Percentiles rank a stretch among this genome's conserved stretches.
Conservation (phyloP, 1,140 invertebrate species). For the Drosophila athabasca region DNA sequence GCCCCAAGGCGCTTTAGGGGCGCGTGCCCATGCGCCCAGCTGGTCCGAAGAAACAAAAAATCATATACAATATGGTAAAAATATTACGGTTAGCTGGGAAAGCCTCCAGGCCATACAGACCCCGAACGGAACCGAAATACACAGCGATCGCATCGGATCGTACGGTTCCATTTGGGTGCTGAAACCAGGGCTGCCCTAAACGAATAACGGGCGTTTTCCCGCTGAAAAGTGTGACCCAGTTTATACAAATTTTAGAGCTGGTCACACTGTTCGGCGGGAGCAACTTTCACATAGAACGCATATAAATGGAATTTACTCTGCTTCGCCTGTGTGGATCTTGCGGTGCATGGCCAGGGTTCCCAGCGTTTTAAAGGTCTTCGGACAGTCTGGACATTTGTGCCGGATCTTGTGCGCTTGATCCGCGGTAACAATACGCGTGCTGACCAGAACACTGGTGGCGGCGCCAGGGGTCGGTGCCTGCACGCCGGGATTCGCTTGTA, state of each 20-base stretch:
- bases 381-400: conserved; percentile 81
- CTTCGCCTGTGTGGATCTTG: conserved; percentile 83
- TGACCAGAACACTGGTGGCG: conserved; percentile 71
- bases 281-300: conserved; percentile 26
- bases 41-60: conserved; percentile 75
- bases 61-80: conserved; percentile 54
- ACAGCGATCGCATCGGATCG: background rate
- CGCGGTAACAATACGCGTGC: conserved; percentile 66
- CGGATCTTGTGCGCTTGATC: conserved; percentile 77
- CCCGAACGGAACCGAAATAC: conserved; percentile 5
- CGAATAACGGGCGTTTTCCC: conserved; percentile 17
- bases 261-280: conserved; percentile 1
- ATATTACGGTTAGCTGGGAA: conserved; percentile 50
- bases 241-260: too few species aligned
- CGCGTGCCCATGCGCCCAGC: conserved; percentile 86
- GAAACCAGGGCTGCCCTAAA: conserved; percentile 3
- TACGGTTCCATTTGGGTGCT: conserved; percentile 19
- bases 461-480: conserved; percentile 29
- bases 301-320: conserved; percentile 79
- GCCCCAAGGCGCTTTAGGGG: conserved; percentile 85
- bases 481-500: conserved; percentile 72
- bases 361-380: conserved; percentile 80
- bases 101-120: background rate
- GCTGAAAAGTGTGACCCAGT: background rate
- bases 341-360: conserved; percentile 81